Base-by-base conservation (phyloP, 2,888 invertebrate species). In the Yponomeuta plumbellus region DNA sequence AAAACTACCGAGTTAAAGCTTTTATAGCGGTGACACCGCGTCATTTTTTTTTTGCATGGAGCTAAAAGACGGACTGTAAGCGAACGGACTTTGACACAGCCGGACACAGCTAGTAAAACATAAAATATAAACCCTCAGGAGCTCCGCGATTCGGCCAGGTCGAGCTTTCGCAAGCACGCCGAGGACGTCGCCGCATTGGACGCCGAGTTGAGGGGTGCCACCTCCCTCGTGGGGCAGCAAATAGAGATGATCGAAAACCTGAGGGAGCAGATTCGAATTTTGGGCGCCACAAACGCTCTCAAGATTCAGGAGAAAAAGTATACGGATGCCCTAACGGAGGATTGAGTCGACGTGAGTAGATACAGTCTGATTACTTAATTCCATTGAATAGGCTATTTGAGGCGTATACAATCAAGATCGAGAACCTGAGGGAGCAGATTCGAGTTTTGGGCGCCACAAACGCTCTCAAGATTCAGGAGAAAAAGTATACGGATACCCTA, bases 361-460 rank as follows among this genome's bases (percentile, higher is more conserved):
- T n/a, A n/a, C n/a, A n/a, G n/a, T n/a, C n/a, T n/a, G n/a, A n/a
- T n/a, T n/a, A n/a, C n/a, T n/a, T n/a, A n/a, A n/a, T n/a, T n/a
- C n/a, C n/a, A n/a, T n/a, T n/a, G n/a, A n/a, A n/a, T n/a, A n/a
- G n/a, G n/a, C n/a, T n/a, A n/a, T n/a, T n/a, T n/a, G n/a, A n/a
- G n/a, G n/a, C n/a, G n/a, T n/a, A n/a, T n/a, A n/a, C n/a, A n/a
- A n/a, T n/a, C n/a, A n/a, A n/a, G 10, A 77, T 85, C 11, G 80
- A 80, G 69, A 91, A 90, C 68, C 71, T 89, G 69, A 76, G 80
- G 67, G 75, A 76, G 65, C 88, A 85, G 68, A 84, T 80, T 73
- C 76, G 77, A 0, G 20, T 71, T 13, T 13, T 71, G 23, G 69
- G 73, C 0, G 76, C 85, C 57, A 84, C 84, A 6, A 79, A 77